Conservation (phyloP, 2,113 vertebrate genomes). For the Triplophysa tibetana region DNA sequence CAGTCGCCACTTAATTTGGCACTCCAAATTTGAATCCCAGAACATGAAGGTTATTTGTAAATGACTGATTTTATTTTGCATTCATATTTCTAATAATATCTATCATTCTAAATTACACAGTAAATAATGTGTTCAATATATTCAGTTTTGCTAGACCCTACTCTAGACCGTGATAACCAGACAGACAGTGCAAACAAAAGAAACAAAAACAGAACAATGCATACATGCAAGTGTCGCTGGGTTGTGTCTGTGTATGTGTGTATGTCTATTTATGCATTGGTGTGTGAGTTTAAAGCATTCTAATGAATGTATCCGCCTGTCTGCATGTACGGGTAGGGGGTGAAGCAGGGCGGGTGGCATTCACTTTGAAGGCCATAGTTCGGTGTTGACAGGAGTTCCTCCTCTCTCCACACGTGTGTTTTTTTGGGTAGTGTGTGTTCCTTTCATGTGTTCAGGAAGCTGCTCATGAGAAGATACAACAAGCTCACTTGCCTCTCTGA, state of each 20-base stretch:
- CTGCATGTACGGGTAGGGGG: slow-evolving; percentile 28
- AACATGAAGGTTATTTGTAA: too few species aligned
- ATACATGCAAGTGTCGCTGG: not conserved
- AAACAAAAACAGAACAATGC: slow-evolving; percentile 10
- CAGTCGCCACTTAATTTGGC: too few species aligned
- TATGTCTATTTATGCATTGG: not conserved
- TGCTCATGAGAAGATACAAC: slow-evolving; percentile 75
- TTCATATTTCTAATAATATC: not conserved
- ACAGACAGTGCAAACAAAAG: not conserved
- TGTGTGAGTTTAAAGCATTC: slow-evolving; percentile 10
- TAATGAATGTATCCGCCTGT: slow-evolving; percentile 19
- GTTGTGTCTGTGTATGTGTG: not conserved
- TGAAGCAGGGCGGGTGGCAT: slow-evolving; percentile 32
- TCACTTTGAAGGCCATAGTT: slow-evolving; percentile 64
- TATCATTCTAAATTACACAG: not conserved
- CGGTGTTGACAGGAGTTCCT: slow-evolving; percentile 62
- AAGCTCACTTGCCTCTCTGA: slow-evolving; percentile 70
- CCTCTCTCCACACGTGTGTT: slow-evolving; percentile 60
- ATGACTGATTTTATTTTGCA: not conserved
- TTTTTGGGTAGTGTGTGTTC: slow-evolving; percentile 61
- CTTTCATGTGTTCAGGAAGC: slow-evolving; percentile 78
- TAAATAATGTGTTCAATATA: not conserved
- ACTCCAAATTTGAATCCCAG: too few species aligned
- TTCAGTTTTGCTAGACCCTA: not conserved
- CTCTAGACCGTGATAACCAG: not conserved